Percentiles rank a stretch among this genome's conserved stretches.
Conservation (phyloP, 1,140 invertebrate genomes). For the Zaprionus capensis region DNA sequence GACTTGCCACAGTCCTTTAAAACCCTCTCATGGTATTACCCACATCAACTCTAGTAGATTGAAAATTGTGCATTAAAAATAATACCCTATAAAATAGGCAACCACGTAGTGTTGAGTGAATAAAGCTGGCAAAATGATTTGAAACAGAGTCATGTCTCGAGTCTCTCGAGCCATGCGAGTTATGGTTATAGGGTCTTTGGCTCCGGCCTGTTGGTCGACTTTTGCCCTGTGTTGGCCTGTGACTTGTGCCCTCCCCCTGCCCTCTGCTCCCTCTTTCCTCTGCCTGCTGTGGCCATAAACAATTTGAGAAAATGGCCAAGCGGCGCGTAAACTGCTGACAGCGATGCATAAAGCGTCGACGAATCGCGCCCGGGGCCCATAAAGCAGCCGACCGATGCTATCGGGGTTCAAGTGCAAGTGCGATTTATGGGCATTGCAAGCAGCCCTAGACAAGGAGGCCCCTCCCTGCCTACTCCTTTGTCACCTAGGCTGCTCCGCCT, state of each 20-base stretch:
- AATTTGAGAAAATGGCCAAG: conserved; percentile 55
- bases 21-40: background rate
- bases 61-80: conserved; percentile 21
- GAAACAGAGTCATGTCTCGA: conserved; percentile 22
- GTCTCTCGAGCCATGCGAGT: background rate
- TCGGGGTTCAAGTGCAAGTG: conserved; percentile 40
- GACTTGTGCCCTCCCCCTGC: conserved; percentile 9
- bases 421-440: conserved; percentile 41
- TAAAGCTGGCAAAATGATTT: conserved; percentile 10
- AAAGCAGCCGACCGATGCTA: conserved; percentile 43
- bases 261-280: background rate
- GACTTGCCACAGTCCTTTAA: background rate
- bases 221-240: conserved; percentile 1
- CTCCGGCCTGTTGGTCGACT: conserved; percentile 3
- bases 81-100: conserved; percentile 14
- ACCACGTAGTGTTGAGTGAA: conserved; percentile 12
- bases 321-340: conserved; percentile 56
- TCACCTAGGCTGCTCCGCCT: conserved; percentile 2
- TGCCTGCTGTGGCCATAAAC: conserved; percentile 55
- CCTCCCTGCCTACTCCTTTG: background rate
- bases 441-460: conserved; percentile 1
- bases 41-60: conserved; percentile 1
- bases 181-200: conserved; percentile 6
- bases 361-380: conserved; percentile 38
- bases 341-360: conserved; percentile 18